phyloP scores from a whole-genome alignment of 2,888 invertebrate genomes.

The Ametastegia equiseti region DNA sequence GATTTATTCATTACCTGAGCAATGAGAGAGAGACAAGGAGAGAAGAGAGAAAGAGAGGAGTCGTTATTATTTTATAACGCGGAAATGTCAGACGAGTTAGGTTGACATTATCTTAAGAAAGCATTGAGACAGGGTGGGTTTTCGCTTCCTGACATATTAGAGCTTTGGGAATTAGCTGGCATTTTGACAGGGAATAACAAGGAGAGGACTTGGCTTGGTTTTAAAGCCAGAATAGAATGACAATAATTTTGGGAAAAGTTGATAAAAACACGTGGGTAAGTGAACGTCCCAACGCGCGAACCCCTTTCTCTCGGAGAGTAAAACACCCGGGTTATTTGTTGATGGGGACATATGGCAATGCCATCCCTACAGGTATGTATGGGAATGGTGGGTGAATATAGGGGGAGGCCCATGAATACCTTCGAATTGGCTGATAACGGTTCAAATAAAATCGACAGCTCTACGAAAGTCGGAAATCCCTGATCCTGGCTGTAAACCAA shows the following conservation, averaged over 20 bases:
- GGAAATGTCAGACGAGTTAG: not conserved
- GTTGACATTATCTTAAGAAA: constrained; percentile 13
- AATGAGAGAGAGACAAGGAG: too few species aligned
- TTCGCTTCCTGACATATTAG: constrained; percentile 3
- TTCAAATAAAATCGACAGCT: constrained; percentile 40
- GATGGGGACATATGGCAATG: too few species aligned
- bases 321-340: too few species aligned
- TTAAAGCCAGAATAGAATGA: not conserved
- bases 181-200: not conserved
- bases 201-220: too few species aligned
- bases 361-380: too few species aligned
- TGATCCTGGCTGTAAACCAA: constrained; percentile 40
- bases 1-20: too few species aligned
- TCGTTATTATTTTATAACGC: not conserved
- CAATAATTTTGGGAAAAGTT: not conserved
- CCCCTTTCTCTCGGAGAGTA: too few species aligned
- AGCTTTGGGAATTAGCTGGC: constrained; percentile 18
- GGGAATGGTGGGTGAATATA: too few species aligned
- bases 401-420: constrained; percentile 28
- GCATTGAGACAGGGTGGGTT: not conserved
- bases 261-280: too few species aligned
- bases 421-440: constrained; percentile 32
- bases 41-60: too few species aligned
- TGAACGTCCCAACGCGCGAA: too few species aligned
- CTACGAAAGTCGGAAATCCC: constrained; percentile 38